Percentiles rank a stretch among this genome's conserved stretches.
phyloP scores from a whole-genome alignment of 2,888 invertebrate species.

The Mamestra brassicae region DNA sequence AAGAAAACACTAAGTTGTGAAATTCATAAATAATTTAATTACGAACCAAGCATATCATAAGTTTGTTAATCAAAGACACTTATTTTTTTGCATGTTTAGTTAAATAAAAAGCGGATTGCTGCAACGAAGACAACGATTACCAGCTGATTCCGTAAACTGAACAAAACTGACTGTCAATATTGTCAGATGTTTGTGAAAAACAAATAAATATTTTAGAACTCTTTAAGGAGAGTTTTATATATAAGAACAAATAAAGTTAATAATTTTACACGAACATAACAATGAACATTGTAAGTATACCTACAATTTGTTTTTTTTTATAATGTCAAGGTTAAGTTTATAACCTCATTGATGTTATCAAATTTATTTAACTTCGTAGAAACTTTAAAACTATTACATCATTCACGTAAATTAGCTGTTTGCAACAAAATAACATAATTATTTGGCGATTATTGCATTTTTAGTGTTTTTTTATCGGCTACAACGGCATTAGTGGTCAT shows the following conservation, averaged over 20 bases:
- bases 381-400: constrained; percentile 19
- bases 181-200: constrained; percentile 24
- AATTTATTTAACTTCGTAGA: constrained; percentile 1
- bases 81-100: not conserved
- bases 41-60: not conserved
- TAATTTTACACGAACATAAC: constrained; percentile 6
- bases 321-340: constrained; percentile 52
- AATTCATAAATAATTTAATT: not conserved
- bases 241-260: not conserved
- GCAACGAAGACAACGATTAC: no score
- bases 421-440: constrained; percentile 7
- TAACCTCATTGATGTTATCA: constrained; percentile 50
- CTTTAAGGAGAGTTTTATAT: not conserved
- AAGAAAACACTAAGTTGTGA: not conserved
- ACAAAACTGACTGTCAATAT: constrained; percentile 17
- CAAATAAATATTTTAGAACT: not conserved
- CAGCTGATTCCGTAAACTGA: constrained; percentile 24
- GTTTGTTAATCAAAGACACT: rapidly evolving
- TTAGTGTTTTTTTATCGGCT: constrained; percentile 10
- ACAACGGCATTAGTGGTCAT: constrained; percentile 12
- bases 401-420: constrained; percentile 15
- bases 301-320: constrained; percentile 2
- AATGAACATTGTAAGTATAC: constrained; percentile 41
- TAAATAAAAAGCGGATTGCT: not conserved
- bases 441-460: constrained; percentile 11